A percentile compares a stretch with the other conserved stretches of the same genome.
Evolutionary conservation across 2,797 vertebrate genomes (phyloP).

Genomic region (Acridotheres tristis): DNA sequence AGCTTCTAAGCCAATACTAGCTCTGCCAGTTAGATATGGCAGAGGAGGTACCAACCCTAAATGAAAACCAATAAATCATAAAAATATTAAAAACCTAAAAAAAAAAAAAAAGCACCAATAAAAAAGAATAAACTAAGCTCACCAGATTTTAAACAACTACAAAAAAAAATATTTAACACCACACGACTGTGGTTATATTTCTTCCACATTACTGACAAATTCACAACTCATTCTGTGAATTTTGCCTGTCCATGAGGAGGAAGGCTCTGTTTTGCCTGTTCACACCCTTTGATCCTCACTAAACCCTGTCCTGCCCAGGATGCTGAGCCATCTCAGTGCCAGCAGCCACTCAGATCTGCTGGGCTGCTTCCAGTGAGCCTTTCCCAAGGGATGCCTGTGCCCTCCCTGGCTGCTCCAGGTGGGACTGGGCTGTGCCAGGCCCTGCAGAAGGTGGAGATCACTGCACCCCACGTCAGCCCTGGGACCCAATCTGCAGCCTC

Average conservation of each 20-base stretch:
- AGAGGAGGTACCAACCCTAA: no score
- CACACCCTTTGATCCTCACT: neutral
- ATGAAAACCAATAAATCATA: no score
- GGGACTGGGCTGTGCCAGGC: neutral
- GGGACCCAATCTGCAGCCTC: neutral
- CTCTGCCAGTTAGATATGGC: no score
- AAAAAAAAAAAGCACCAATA: no score
- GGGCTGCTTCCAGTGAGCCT: fast-evolving
- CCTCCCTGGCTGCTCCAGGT: neutral
- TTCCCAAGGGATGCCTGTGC: neutral
- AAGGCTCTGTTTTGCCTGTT: neutral
- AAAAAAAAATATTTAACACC: no score
- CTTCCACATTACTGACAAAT: no score
- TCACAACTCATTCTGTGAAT: no score
- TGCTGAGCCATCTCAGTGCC: neutral
- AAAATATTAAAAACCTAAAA: no score
- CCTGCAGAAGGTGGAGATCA: neutral
- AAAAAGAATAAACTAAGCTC: no score
- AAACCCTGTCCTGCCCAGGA: neutral
- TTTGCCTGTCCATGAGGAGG: neutral
- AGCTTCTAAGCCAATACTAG: no score
- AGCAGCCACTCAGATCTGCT: neutral
- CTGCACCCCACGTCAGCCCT: neutral
- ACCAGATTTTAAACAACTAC: no score
- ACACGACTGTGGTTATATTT: no score